Conservation (phyloP, 2,888 invertebrate species). For the Euspilapteryx auroguttella region DNA sequence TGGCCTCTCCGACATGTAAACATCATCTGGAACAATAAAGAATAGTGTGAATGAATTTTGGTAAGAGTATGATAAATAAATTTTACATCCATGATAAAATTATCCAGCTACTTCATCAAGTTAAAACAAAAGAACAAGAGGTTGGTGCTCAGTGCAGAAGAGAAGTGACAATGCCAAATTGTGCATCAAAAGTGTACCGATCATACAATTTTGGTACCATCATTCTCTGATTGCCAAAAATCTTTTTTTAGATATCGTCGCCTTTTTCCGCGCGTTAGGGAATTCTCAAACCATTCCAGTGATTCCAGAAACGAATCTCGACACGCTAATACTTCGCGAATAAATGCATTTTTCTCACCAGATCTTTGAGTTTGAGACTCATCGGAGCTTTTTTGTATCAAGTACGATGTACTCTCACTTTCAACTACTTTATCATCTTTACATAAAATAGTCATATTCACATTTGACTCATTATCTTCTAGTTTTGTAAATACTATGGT, state of each 20-base stretch:
- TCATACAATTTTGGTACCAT: too few relatives aligned
- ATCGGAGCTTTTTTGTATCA: too few relatives aligned
- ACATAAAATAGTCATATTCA: too few relatives aligned
- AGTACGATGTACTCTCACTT: conserved; percentile 17
- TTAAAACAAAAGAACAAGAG: too few relatives aligned
- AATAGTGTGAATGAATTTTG: too few relatives aligned
- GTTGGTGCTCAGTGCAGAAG: too few relatives aligned
- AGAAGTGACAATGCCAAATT: not conserved
- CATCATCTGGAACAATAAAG: conserved; percentile 53
- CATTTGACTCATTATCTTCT: too few relatives aligned
- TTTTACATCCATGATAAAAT: too few relatives aligned
- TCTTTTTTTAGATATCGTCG: conserved; percentile 30
- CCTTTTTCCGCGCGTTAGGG: conserved; percentile 41
- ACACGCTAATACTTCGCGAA: conserved; percentile 41
- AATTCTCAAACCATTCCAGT: conserved; percentile 52
- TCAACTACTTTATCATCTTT: not conserved
- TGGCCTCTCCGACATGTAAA: conserved; percentile 50
- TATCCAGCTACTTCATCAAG: too few relatives aligned
- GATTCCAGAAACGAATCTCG: conserved; percentile 46
- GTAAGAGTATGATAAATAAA: too few relatives aligned
- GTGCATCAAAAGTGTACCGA: too few relatives aligned
- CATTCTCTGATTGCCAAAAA: conserved; percentile 39
- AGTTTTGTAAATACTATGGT: not conserved
- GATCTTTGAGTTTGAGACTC: conserved; percentile 9
- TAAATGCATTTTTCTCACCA: conserved; percentile 51